Evolutionary conservation across 2,888 invertebrate species (phyloP).

Genomic region (Sarcophaga carnaria): DNA sequence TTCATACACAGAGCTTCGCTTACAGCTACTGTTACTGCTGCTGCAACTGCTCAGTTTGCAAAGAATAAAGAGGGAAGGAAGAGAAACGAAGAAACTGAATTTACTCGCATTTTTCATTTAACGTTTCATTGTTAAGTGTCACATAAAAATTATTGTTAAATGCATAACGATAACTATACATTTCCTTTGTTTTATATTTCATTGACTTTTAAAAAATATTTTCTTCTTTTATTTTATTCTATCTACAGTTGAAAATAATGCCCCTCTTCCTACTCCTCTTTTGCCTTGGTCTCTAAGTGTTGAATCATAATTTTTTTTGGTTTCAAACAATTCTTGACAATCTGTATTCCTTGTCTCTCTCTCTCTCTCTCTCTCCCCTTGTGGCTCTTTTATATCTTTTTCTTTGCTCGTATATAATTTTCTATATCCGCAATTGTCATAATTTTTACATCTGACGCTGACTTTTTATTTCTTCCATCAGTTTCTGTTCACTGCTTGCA

Average conservation of each 20-base stretch:
- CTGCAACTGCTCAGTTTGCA: not conserved
- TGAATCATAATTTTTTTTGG: not conserved
- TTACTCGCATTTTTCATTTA: conserved; percentile 48
- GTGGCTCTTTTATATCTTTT: conserved; percentile 21
- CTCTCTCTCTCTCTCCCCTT: not conserved
- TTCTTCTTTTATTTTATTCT: not conserved
- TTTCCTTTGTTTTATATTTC: conserved; percentile 62
- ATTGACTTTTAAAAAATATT: conserved; percentile 22
- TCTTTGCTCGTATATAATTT: conserved; percentile 69
- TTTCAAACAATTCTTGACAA: not conserved
- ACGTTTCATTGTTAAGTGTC: conserved; percentile 60
- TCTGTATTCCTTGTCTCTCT: not conserved
- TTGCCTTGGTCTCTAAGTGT: not conserved
- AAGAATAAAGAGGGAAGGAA: not conserved
- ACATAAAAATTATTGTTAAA: conserved; percentile 66
- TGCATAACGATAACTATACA: conserved; percentile 62
- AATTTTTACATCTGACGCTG: conserved; percentile 70
- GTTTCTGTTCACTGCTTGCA: not conserved
- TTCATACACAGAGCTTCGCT: not conserved
- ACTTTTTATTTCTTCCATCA: conserved; percentile 1
- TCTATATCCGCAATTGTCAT: conserved; percentile 73
- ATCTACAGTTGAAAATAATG: not conserved
- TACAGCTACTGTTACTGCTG: not conserved
- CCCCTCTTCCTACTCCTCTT: conserved; percentile 26
- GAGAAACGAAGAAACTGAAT: not conserved